Evolutionary conservation across 2,888 invertebrate species (phyloP).

Genomic region (Amblyjoppa fuscipennis): DNA sequence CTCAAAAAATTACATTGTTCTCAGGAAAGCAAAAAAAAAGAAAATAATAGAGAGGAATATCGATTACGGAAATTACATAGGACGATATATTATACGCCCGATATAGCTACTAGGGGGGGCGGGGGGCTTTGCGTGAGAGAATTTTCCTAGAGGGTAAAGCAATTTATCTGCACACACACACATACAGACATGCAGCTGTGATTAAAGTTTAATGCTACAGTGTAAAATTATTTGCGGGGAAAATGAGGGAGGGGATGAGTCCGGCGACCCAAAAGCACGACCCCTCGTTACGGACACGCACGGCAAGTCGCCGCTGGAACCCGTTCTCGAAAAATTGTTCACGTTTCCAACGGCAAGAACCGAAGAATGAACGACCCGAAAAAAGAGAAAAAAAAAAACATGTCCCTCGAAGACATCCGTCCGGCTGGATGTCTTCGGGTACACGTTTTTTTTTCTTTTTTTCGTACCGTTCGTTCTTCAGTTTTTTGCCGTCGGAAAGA

Average conservation of each 20-base stretch:
- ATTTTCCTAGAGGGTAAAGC: slow-evolving; percentile 35
- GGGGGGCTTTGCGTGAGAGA: slow-evolving; percentile 39
- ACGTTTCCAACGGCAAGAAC: slow-evolving; percentile 10
- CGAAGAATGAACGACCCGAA: not conserved
- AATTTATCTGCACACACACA: slow-evolving; percentile 10
- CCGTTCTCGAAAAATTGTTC: slow-evolving; percentile 12
- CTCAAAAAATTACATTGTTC: slow-evolving; percentile 41
- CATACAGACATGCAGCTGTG: not conserved
- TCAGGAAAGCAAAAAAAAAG: not conserved
- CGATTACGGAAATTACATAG: slow-evolving; percentile 40
- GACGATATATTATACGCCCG: not conserved
- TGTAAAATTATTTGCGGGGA: slow-evolving; percentile 21
- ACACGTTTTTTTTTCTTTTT: not conserved
- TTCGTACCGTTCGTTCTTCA: not conserved
- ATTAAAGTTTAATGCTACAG: slow-evolving; percentile 28
- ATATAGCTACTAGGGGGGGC: not conserved
- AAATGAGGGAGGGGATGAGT: slow-evolving; percentile 28
- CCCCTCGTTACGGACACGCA: slow-evolving; percentile 59
- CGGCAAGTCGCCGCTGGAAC: slow-evolving; percentile 24
- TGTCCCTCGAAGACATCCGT: not conserved
- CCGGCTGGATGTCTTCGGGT: not conserved
- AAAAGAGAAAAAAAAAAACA: not conserved
- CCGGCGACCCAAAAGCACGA: slow-evolving; percentile 50
- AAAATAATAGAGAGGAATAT: not conserved
- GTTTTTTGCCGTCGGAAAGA: slow-evolving; percentile 16